Conservation (phyloP, 1,140 invertebrate genomes). For the Steinernema khuongi region DNA sequence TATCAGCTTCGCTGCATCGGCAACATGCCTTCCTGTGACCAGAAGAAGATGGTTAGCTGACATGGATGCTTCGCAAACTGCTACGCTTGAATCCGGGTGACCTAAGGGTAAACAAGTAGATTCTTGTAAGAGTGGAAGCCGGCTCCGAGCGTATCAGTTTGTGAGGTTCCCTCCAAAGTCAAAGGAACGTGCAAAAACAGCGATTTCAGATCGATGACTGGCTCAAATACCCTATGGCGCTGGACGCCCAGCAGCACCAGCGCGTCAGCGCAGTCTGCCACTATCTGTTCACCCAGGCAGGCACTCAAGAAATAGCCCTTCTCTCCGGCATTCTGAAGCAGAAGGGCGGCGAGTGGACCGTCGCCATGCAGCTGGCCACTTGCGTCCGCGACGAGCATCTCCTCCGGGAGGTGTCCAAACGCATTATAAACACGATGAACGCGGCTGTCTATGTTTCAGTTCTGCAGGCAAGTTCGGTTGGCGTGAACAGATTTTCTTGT, state of each 20-base stretch:
- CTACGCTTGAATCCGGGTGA: too few species aligned
- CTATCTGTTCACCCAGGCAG: slow-evolving; percentile 48
- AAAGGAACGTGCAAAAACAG: too few species aligned
- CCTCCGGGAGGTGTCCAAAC: slow-evolving; percentile 40
- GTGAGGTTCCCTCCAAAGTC: too few species aligned
- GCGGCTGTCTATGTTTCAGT: slow-evolving; percentile 51
- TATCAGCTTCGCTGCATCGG: slow-evolving; percentile 55
- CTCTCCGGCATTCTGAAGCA: slow-evolving; percentile 46
- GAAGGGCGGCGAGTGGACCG: slow-evolving; percentile 40
- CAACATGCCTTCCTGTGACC: slow-evolving; percentile 46
- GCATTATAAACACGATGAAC: slow-evolving; percentile 50
- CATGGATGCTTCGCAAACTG: slow-evolving; percentile 1
- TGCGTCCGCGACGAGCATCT: slow-evolving; percentile 53
- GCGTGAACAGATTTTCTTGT: too few species aligned
- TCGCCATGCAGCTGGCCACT: slow-evolving; percentile 49
- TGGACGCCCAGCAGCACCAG: slow-evolving; percentile 53
- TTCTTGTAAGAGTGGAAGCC: too few species aligned
- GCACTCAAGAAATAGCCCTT: slow-evolving; percentile 41
- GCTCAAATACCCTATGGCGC: slow-evolving; percentile 43
- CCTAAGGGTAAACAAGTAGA: too few species aligned
- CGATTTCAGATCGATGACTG: slow-evolving; percentile 44
- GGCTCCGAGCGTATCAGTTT: too few species aligned
- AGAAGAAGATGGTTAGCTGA: slow-evolving; percentile 42
- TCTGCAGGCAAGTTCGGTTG: too few species aligned
- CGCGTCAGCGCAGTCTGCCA: slow-evolving; percentile 56